Conservation (phyloP, 2,113 vertebrate species). For the Corvus hawaiiensis region DNA sequence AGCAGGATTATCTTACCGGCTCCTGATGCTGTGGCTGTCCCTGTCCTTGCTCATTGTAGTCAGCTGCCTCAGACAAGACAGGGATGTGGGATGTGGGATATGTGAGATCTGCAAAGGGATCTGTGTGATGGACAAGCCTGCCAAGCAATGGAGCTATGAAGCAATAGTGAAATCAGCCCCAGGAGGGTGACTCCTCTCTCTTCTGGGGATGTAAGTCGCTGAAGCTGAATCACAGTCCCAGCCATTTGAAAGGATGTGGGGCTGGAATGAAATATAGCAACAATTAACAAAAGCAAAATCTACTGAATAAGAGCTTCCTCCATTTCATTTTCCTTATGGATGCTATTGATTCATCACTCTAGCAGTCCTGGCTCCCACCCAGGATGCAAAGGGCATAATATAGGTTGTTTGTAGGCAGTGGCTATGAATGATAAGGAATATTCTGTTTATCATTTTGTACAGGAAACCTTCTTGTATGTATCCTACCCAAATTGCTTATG, state of each 20-base stretch:
- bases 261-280: slow-evolving; percentile 43
- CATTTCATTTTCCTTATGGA: slow-evolving; percentile 54
- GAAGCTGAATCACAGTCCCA: slow-evolving; percentile 37
- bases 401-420: slow-evolving; percentile 21
- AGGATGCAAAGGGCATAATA: slow-evolving; percentile 5
- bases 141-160: not conserved
- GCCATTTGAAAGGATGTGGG: not conserved
- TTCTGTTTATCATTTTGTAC: not conserved
- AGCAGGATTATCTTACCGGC: not conserved
- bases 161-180: not conserved
- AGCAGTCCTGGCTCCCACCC: slow-evolving; percentile 2
- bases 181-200: slow-evolving; percentile 8
- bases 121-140: not conserved
- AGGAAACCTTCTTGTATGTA: not conserved
- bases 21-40: not conserved
- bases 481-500: not conserved
- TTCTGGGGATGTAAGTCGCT: not conserved
- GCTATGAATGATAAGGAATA: not conserved
- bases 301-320: slow-evolving; percentile 31
- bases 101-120: not conserved
- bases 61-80: not conserved
- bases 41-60: not conserved
- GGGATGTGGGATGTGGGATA: not conserved
- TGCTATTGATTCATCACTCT: slow-evolving; percentile 34
- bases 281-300: slow-evolving; percentile 42